Evolutionary conservation across 2,888 invertebrate species (phyloP).

Genomic region (Tetranychus truncatus): DNA sequence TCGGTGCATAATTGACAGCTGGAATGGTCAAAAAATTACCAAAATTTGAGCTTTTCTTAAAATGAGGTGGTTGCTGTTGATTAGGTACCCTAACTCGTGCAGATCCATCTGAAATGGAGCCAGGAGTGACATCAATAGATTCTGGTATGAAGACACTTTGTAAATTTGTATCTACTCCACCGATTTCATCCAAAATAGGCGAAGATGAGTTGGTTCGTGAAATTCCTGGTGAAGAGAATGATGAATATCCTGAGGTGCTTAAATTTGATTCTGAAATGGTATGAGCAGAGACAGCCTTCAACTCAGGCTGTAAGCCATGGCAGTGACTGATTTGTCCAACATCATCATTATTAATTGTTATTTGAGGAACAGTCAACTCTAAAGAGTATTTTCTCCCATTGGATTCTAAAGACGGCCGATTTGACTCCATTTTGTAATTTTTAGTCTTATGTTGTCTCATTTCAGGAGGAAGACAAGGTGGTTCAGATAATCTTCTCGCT

Average conservation of each 20-base stretch:
- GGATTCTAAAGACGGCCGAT: background rate
- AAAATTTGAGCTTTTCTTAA: slow-evolving; percentile 11
- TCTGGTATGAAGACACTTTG: slow-evolving; percentile 7
- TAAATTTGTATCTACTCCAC: background rate
- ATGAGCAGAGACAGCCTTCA: slow-evolving; percentile 32
- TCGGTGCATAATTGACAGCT: background rate
- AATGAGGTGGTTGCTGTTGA: background rate
- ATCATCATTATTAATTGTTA: slow-evolving; percentile 47
- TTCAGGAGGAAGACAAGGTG: background rate
- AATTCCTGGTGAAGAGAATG: slow-evolving; percentile 65
- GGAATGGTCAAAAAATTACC: slow-evolving; percentile 10
- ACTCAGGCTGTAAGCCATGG: slow-evolving; percentile 18
- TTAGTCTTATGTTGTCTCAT: background rate
- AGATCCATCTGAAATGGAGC: background rate
- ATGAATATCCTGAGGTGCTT: slow-evolving; percentile 64
- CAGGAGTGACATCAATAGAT: background rate
- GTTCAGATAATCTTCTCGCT: background rate
- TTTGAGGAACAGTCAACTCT: slow-evolving; percentile 28
- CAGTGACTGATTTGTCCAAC: background rate
- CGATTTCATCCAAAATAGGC: slow-evolving; percentile 34
- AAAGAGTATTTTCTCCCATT: slow-evolving; percentile 25
- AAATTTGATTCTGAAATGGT: slow-evolving; percentile 64
- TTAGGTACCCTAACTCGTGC: background rate
- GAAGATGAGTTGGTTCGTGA: slow-evolving; percentile 63
- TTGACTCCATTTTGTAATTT: background rate